Base-by-base conservation (phyloP, 2,113 vertebrate species). In the Nycticebus coucang region DNA sequence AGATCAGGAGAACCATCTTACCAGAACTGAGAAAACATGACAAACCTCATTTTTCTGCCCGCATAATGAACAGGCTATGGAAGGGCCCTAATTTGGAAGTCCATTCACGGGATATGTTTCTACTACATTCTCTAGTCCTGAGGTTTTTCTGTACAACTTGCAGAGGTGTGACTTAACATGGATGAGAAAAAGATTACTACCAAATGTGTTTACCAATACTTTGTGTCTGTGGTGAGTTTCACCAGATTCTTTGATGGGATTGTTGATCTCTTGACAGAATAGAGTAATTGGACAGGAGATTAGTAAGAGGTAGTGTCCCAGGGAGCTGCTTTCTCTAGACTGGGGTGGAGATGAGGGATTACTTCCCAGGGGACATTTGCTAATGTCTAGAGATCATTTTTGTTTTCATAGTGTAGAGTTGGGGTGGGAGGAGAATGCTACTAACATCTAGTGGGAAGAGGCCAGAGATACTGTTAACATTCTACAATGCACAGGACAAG, bases 1-100 rank as follows among this genome's bases (percentile, higher is more conserved):
- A 89, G 30, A 75, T 87, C 79, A 88, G 85, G 68, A 94, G 87
- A 93, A 94, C 82, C 68, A 3, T 81, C 64, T 95, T 60, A 59
- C 68, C 41, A 75, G 97, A 62, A 24, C 69, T 59, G 95, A 83
- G 37, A 91, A 90, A 33, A 55, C 17, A 64, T 24, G 59, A 3
- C 55, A 95, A 24, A 24, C 88, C 66, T 97, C 55, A 66, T 72
- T 17, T 88, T 50, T 72, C 59, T 66, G 33, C 82, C 50, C 17
- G 60, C 2, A 28, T 4, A 33, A 35, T 35, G 64, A 26, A 30
- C 1, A 4, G 37, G 18, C 57, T 41, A 7, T 50, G 60, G 66
- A 75, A 87, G 71, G 45, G 5, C 21, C 55, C 18, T 84, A 5
- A 69, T 69, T 35, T 94, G 72, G 60, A 81, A 96, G 74, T 5